A percentile compares a stretch with the other conserved stretches of the same genome.
These are phyloP conservation scores for Hormaphis cornu DNA, from an alignment of 1,140 invertebrate species.

Conservation along the genomic window DNA sequence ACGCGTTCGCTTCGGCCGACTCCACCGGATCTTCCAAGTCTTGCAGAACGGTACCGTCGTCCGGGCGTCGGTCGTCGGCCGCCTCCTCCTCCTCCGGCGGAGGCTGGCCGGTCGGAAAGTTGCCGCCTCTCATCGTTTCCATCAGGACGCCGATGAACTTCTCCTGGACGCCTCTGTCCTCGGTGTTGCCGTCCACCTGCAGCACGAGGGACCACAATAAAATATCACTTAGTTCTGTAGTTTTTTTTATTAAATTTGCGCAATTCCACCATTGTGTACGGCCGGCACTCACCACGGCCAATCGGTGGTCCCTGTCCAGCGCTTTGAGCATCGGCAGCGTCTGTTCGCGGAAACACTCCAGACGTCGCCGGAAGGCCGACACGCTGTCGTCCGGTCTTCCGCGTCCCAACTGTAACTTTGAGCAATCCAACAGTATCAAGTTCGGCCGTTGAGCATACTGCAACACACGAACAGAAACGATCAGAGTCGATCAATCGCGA, in stretches of 20 bases:
- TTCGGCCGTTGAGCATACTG: conserved; percentile 65
- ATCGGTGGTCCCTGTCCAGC: conserved; percentile 64
- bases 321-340: conserved; percentile 78
- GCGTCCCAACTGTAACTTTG: conserved; percentile 69
- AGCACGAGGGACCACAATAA: not conserved
- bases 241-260: not conserved
- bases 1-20: not conserved
- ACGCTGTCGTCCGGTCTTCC: conserved; percentile 73
- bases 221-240: not conserved
- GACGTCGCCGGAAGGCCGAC: conserved; percentile 64
- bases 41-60: conserved; percentile 36
- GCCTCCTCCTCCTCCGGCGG: too few species aligned
- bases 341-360: conserved; percentile 74
- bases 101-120: conserved; percentile 28
- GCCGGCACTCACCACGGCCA: conserved; percentile 60
- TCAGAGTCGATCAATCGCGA: conserved; percentile 9
- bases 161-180: conserved; percentile 59
- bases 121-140: conserved; percentile 48
- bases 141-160: conserved; percentile 61
- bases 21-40: conserved; percentile 35
- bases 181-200: conserved; percentile 71
- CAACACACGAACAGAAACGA: conserved; percentile 37
- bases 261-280: not conserved
- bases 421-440: conserved; percentile 71
- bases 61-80: conserved; percentile 35